Conservation (phyloP, 2,797 vertebrate genomes). For the Schizopygopsis pylzovi region DNA sequence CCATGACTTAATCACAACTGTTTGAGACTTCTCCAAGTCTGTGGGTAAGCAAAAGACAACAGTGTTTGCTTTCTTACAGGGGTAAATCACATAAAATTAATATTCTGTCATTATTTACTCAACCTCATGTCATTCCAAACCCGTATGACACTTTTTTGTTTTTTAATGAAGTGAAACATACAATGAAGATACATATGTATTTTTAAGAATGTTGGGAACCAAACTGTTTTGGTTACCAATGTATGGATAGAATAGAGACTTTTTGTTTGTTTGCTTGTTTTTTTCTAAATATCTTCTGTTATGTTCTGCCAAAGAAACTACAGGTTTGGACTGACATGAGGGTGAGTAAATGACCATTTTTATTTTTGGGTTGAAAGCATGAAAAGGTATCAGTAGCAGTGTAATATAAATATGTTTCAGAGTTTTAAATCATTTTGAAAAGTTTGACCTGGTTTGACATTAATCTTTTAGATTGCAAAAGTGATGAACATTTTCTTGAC, state of each 20-base stretch:
- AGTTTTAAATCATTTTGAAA: neutral
- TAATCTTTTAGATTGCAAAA: neutral
- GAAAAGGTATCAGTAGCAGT: neutral
- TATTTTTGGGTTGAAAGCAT: neutral
- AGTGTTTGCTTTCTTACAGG: conserved; percentile 2
- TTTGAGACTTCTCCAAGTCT: conserved; percentile 52
- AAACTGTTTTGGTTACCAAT: neutral
- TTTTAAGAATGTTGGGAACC: neutral
- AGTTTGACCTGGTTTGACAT: neutral
- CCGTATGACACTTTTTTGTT: neutral
- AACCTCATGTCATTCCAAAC: neutral
- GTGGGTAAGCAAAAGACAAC: neutral
- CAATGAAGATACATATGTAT: neutral
- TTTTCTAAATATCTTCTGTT: neutral
- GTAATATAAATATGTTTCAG: neutral
- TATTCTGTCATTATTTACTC: neutral
- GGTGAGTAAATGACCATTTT: neutral
- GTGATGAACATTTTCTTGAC: neutral
- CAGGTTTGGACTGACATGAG: neutral
- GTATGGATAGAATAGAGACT: neutral
- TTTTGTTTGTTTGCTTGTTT: neutral
- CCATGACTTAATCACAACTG: conserved; percentile 61
- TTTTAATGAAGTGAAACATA: too few relatives aligned
- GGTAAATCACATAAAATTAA: neutral
- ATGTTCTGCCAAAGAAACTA: neutral